phyloP scores from a whole-genome alignment of 2,113 vertebrate species.

The Xenopus borealis region DNA sequence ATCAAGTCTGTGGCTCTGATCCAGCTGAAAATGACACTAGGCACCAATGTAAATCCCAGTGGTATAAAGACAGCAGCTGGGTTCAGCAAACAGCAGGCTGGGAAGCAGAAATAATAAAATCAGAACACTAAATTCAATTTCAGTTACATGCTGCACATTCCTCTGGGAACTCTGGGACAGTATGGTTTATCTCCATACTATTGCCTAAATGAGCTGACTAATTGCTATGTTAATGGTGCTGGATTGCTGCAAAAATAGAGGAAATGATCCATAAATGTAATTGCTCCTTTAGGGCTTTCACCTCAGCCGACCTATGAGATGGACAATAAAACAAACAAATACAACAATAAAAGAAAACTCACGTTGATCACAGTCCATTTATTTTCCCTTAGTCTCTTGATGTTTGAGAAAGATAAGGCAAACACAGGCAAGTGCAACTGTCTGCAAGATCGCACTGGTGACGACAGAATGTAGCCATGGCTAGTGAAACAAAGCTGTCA shows the following conservation, averaged over 20 bases:
- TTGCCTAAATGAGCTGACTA: background rate
- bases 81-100: constrained; percentile 23
- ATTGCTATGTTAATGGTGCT: constrained; percentile 1
- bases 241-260: background rate
- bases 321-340: constrained; percentile 15
- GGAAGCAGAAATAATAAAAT: constrained; percentile 37
- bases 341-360: background rate
- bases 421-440: constrained; percentile 16
- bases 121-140: constrained; percentile 7
- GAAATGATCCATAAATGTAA: constrained; percentile 14
- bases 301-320: constrained; percentile 19
- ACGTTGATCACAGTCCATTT: background rate
- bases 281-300: constrained; percentile 23
- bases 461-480: background rate
- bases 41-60: constrained; percentile 26
- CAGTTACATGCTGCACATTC: background rate
- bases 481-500: background rate
- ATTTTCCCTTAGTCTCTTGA: background rate
- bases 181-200: constrained; percentile 20
- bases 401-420: constrained; percentile 12
- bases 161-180: background rate
- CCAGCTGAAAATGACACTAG: constrained; percentile 17
- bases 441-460: background rate
- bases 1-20: no score
- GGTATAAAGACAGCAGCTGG: constrained; percentile 23